Evolutionary conservation across 1,140 invertebrate species (phyloP), one percentile per base, ranked within the genome.

Genomic region (Lycorma delicatula): DNA sequence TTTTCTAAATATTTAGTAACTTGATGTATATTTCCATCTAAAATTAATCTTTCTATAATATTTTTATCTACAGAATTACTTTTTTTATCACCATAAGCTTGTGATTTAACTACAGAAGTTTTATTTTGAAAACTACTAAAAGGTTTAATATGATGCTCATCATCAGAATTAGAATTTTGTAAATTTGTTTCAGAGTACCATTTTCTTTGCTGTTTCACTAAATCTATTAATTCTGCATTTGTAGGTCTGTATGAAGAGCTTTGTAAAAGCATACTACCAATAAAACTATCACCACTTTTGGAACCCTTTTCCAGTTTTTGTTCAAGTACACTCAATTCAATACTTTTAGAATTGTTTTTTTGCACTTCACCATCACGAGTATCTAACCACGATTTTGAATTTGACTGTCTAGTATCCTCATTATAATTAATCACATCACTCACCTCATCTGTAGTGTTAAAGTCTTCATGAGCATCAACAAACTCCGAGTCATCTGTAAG

Each of bases 51-150:
- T 56, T 64, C 25, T 68, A 65, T 49, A 44, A 74, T 72, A 13
- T 75, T 74, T 20, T 76, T 74, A 22, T 75, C 74, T 55, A 75
- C 75, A 4, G 67, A 68, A 54, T 74, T 72, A 52, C 71, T 3
- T 44, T 25, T 56, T 48, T 48, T n/a, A 47, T 56, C 16, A 51
- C 22, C 68, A 59, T 2, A 79, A 68, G 63, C 78, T 57, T 73
- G 76, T 29, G 70, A 48, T 62, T 58, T 60, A n/a, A n/a, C n/a
- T n/a, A n/a, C n/a, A n/a, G n/a, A n/a, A n/a, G n/a, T n/a, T n/a
- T n/a, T n/a, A n/a, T n/a, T n/a, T n/a, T n/a, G n/a, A n/a, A n/a
- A n/a, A n/a, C n/a, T n/a, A n/a, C n/a, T n/a, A n/a, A n/a, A n/a
- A n/a, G n/a, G n/a, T n/a, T n/a, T n/a, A n/a, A n/a, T n/a, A n/a